These are phyloP conservation scores for Hipposideros armiger DNA, from an alignment of 2,113 vertebrate species.

Conservation along the genomic window DNA sequence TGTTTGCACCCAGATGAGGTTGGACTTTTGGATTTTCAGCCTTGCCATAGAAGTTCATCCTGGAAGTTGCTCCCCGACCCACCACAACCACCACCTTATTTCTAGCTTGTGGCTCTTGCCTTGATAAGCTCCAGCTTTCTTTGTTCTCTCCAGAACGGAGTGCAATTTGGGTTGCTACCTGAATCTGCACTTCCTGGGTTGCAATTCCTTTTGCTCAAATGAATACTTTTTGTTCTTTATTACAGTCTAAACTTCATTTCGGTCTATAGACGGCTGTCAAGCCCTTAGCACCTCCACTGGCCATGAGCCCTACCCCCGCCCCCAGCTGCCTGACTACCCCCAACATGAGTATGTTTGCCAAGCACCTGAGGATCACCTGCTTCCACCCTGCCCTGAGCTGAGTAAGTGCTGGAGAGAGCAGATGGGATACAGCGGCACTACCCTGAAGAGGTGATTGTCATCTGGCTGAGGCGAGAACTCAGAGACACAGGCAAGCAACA, in stretches of 20 bases:
- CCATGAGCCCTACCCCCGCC: not conserved
- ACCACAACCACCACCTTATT: not conserved
- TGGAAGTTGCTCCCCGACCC: not conserved
- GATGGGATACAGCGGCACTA: not conserved
- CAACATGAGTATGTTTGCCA: not conserved
- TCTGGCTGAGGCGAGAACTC: not conserved
- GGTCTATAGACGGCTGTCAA: not conserved
- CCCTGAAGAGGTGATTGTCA: not conserved
- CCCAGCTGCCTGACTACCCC: not conserved
- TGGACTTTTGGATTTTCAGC: not conserved
- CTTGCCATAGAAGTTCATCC: not conserved
- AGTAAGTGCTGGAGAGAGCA: not conserved
- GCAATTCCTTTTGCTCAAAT: not conserved
- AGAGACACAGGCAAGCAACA: not conserved
- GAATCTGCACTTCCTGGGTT: not conserved
- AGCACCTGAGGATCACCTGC: not conserved
- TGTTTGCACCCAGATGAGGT: not conserved
- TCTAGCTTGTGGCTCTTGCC: not conserved
- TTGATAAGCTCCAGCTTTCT: not conserved
- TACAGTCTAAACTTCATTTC: no score
- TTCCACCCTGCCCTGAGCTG: not conserved
- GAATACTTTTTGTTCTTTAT: not conserved
- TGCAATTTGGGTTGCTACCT: not conserved
- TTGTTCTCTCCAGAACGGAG: not conserved
- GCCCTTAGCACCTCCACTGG: not conserved